A percentile compares a stretch with the other conserved stretches of the same genome.
phyloP scores from a whole-genome alignment of 2,888 invertebrate species.

The Ichneumon xanthorius region DNA sequence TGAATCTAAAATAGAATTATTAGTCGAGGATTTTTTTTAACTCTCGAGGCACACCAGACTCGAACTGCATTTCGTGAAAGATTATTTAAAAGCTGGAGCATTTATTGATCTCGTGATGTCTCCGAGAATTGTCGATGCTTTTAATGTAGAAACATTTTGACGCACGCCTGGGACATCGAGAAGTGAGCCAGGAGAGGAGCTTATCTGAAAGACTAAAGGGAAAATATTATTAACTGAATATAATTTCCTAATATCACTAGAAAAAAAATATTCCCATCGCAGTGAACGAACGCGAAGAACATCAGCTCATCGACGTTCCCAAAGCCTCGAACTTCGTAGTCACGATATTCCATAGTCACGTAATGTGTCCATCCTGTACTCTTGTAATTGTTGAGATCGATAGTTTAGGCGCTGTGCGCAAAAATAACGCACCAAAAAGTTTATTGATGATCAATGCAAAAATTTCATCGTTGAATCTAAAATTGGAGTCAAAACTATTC shows the following conservation, averaged over 20 bases:
- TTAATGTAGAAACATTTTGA: conserved; percentile 73
- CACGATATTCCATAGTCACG: neutral
- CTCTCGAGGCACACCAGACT: conserved; percentile 76
- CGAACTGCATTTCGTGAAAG: conserved; percentile 72
- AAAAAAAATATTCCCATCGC: neutral
- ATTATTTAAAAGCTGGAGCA: no score
- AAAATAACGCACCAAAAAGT: neutral
- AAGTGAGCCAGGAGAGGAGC: conserved; percentile 78
- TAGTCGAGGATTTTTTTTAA: conserved; percentile 23
- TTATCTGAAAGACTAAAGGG: conserved; percentile 76
- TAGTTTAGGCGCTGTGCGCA: conserved; percentile 61
- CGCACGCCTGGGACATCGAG: conserved; percentile 53
- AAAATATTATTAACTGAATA: conserved; percentile 69
- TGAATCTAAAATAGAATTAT: conserved; percentile 27
- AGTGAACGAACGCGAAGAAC: neutral
- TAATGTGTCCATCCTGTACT: conserved; percentile 55
- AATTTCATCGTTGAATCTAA: conserved; percentile 44
- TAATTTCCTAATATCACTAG: conserved; percentile 20
- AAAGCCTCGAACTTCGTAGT: conserved; percentile 4
- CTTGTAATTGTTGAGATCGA: conserved; percentile 62
- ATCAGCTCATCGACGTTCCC: neutral
- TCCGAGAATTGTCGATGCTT: conserved; percentile 48
- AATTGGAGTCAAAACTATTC: neutral
- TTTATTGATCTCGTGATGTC: neutral
- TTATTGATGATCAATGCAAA: neutral